A percentile compares a stretch with the other conserved stretches of the same genome.
phyloP scores from a whole-genome alignment of 2,888 invertebrate genomes.

The Chloroclysta siterata region DNA sequence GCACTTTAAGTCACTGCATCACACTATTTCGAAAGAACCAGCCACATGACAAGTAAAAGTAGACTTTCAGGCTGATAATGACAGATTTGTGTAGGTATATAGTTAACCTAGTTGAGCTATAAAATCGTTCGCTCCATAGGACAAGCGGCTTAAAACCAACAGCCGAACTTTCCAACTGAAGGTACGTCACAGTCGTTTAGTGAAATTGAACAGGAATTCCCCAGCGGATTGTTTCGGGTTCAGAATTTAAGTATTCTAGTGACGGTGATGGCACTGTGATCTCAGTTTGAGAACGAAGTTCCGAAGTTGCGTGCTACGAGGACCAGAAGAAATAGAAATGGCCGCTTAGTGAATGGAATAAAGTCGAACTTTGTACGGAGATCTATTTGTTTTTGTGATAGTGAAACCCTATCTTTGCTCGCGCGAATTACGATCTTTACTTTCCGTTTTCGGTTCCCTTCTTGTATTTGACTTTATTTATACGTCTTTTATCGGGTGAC shows the following conservation, averaged over 20 bases:
- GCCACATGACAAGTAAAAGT: too few species aligned
- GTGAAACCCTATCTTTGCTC: not conserved
- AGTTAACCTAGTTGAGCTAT: not conserved
- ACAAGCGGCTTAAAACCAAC: conserved; percentile 22
- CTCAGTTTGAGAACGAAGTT: conserved; percentile 30
- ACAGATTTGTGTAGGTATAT: too few species aligned
- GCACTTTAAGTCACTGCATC: too few species aligned
- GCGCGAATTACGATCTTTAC: not conserved
- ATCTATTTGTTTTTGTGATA: not conserved
- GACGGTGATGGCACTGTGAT: conserved; percentile 32
- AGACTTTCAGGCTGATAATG: too few species aligned
- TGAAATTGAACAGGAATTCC: conserved; percentile 46
- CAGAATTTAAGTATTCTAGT: conserved; percentile 43
- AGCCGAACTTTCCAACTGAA: conserved; percentile 36
- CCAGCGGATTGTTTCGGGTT: conserved; percentile 43
- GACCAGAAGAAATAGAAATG: conserved; percentile 19
- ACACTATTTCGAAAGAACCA: too few species aligned
- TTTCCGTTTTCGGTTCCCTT: not conserved
- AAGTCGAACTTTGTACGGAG: conserved; percentile 14
- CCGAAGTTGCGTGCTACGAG: conserved; percentile 16
- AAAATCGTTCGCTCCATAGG: conserved; percentile 8
- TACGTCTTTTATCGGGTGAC: not conserved
- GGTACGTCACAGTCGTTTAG: conserved; percentile 43
- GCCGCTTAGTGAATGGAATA: conserved; percentile 14
- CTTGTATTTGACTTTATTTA: not conserved